Evolutionary conservation across 1,140 invertebrate genomes (phyloP).

Genomic region (Drosophila willistoni): DNA sequence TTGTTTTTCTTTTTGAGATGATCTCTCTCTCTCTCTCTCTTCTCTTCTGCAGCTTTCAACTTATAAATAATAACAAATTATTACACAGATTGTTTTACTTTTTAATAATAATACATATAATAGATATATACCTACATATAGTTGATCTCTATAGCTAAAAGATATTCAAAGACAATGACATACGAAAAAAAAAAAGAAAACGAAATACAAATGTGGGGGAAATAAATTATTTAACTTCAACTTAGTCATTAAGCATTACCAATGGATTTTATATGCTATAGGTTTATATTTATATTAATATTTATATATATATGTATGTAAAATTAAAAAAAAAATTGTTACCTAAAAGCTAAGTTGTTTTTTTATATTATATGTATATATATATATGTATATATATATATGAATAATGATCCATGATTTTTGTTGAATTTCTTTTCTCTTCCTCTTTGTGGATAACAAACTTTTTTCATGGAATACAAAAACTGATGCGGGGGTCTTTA

Average conservation of each 20-base stretch:
- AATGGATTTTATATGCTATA: constrained; percentile 49
- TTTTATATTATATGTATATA: constrained; percentile 11
- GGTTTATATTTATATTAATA: constrained; percentile 34
- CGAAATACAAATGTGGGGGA: not conserved
- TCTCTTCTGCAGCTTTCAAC: constrained; percentile 54
- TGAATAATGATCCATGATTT: constrained; percentile 40
- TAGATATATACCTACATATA: constrained; percentile 43
- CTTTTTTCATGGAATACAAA: too few species aligned
- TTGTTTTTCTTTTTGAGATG: constrained; percentile 38
- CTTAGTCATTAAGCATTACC: constrained; percentile 37
- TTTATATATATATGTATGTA: constrained; percentile 34
- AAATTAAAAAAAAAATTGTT: constrained; percentile 37
- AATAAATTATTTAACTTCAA: constrained; percentile 58
- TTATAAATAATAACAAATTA: constrained; percentile 81
- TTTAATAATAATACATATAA: constrained; percentile 35
- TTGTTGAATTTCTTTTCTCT: constrained; percentile 6
- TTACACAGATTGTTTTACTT: constrained; percentile 56
- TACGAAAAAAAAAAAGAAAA: constrained; percentile 9
- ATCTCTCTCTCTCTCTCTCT: constrained; percentile 1
- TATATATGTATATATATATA: constrained; percentile 18
- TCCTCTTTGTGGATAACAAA: not conserved
- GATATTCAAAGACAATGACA: constrained; percentile 10
- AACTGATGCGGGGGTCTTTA: not conserved
- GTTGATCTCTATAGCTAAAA: constrained; percentile 23
- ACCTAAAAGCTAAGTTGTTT: constrained; percentile 45